Evolutionary conservation across 1,140 invertebrate genomes (phyloP).

Genomic region (Megalopta genalis): DNA sequence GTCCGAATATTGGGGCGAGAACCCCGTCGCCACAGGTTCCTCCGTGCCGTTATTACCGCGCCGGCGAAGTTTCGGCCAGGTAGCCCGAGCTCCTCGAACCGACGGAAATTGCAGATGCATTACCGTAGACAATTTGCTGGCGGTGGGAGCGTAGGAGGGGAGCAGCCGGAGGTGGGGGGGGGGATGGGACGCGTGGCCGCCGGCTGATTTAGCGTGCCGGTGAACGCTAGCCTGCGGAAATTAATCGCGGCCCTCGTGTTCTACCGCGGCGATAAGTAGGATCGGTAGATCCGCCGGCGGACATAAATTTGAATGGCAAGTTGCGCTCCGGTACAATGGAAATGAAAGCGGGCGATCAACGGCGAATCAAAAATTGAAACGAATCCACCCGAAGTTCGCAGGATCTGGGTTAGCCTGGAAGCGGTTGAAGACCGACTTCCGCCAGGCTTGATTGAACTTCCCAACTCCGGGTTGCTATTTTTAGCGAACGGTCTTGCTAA

Average conservation of each 20-base stretch:
- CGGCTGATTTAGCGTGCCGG: slow-evolving; percentile 23
- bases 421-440: too few species aligned
- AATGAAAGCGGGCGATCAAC: background rate
- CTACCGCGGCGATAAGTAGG: background rate
- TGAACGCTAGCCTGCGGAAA: slow-evolving; percentile 21
- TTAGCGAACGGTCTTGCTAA: too few species aligned
- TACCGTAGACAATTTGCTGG: slow-evolving; percentile 35
- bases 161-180: background rate
- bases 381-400: background rate
- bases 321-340: background rate
- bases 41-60: slow-evolving; percentile 10
- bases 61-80: slow-evolving; percentile 27
- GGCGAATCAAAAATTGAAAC: slow-evolving; percentile 1
- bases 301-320: slow-evolving; percentile 7
- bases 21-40: background rate
- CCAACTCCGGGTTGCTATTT: too few species aligned
- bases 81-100: slow-evolving; percentile 7
- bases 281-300: background rate
- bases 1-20: background rate
- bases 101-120: slow-evolving; percentile 38
- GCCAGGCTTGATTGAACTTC: too few species aligned
- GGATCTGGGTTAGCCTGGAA: too few species aligned
- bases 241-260: slow-evolving; percentile 10
- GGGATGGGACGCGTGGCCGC: background rate
- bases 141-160: background rate